Evolutionary conservation across 2,888 invertebrate species (phyloP), one percentile per base, ranked within the genome.

Genomic region (Spisula subtruncata): DNA sequence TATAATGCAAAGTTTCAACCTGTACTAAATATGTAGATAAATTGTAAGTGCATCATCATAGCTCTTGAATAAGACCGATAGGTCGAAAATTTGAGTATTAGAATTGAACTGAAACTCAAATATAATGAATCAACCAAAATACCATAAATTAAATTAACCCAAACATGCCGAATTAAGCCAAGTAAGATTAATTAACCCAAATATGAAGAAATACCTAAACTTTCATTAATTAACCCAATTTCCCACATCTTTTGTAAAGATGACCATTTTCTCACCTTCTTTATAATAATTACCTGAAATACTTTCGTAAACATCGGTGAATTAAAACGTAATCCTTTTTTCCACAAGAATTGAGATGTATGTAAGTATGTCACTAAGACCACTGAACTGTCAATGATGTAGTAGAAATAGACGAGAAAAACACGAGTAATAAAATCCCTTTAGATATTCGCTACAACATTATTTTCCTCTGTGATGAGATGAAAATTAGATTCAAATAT

Each of bases 271-370:
- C 18, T 75, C 32, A 75, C 35, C 35, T 18, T 35, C 75, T 75
- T 41, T 41, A 41, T 41, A 41, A 41, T 41, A 41, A 41, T 41
- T 35, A 75, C 75, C 75, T 75, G 75, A 35, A 75, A 75, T 25
- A 75, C 75, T 32, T 75, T 75, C 5, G 8, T 75, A 32, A 75
- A 75, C 75, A 75, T 75, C 35, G 12, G 75, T 32, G 41, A 41
- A 25, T 75, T 32, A 32, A 75, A 75, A 18, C 32, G 32, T 75
- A 75, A 75, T 75, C 75, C 75, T 75, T 75, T 66, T 66, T 66
- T 66, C 60, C 60, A 66, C 60, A 66, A 66, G 60, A 66, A 66
- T 25, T 66, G 25, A 66, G 2, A 12, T 66, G 25, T n/a, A 66
- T 25, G n/a, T 66, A 66, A 66, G 60, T 66, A 66, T 66, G 60